Evolutionary conservation across 2,797 vertebrate species (phyloP).

Genomic region (Leptodactylus fallax): DNA sequence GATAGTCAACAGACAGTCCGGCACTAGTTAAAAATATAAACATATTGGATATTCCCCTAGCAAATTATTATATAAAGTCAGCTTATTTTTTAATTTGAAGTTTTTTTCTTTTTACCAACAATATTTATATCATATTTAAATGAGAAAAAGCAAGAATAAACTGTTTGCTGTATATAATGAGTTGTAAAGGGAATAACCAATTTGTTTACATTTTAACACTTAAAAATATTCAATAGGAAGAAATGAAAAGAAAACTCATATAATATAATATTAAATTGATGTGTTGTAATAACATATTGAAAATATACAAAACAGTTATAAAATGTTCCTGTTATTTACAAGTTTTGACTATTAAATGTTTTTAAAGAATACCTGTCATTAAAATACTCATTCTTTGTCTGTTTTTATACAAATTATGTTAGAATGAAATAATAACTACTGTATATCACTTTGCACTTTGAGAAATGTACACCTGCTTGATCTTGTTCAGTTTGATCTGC

Average conservation of each 20-base stretch:
- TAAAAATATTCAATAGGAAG: neutral
- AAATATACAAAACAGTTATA: neutral
- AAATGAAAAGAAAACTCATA: neutral
- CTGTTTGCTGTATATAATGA: neutral
- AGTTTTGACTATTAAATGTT: too few relatives aligned
- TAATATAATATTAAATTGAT: neutral
- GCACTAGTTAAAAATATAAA: too few relatives aligned
- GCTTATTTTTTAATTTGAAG: too few relatives aligned
- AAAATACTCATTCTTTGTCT: too few relatives aligned
- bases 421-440: neutral
- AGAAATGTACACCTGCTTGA: neutral
- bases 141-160: neutral
- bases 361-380: too few relatives aligned
- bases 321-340: too few relatives aligned
- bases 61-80: neutral
- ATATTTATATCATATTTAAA: neutral
- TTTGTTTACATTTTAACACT: neutral
- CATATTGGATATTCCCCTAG: neutral
- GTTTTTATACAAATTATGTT: neutral
- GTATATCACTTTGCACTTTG: neutral
- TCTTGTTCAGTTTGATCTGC: neutral
- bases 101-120: neutral
- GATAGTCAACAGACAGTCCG: too few relatives aligned
- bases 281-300: neutral
- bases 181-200: neutral